Conservation (phyloP, 1,140 invertebrate species). For the Chironomus striatipennis region DNA sequence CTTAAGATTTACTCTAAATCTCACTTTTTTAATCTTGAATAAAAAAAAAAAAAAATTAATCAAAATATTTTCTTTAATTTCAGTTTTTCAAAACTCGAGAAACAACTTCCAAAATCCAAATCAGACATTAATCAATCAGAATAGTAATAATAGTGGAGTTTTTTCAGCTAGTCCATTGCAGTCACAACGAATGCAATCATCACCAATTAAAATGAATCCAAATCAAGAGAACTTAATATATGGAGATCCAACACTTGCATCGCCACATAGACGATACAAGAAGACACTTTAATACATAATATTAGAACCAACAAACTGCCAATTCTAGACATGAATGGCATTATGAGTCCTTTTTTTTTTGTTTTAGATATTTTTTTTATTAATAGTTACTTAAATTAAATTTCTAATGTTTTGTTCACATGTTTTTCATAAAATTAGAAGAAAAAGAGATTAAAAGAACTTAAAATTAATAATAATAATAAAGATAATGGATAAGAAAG, state of each 20-base stretch:
- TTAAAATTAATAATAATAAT: no score
- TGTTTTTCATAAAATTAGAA: no score
- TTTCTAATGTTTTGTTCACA: not conserved
- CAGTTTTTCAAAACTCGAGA: not conserved
- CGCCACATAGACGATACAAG: not conserved
- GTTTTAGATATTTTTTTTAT: not conserved
- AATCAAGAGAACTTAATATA: not conserved
- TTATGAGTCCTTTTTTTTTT: not conserved
- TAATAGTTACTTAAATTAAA: not conserved
- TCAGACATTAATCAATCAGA: not conserved
- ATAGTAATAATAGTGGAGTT: not conserved
- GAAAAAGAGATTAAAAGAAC: no score
- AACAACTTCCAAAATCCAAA: not conserved
- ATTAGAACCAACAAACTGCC: not conserved
- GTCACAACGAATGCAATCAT: not conserved
- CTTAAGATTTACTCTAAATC: no score
- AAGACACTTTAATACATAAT: not conserved
- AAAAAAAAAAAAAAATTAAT: not conserved
- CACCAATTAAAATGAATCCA: not conserved
- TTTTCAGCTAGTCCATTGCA: constrained; percentile 1
- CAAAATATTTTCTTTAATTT: not conserved
- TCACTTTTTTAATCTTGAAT: no score
- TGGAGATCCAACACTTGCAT: not conserved
- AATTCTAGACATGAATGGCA: not conserved
- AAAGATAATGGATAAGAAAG: no score